Base-by-base conservation (phyloP, 2,797 vertebrate genomes). In the Melanogrammus aeglefinus region DNA sequence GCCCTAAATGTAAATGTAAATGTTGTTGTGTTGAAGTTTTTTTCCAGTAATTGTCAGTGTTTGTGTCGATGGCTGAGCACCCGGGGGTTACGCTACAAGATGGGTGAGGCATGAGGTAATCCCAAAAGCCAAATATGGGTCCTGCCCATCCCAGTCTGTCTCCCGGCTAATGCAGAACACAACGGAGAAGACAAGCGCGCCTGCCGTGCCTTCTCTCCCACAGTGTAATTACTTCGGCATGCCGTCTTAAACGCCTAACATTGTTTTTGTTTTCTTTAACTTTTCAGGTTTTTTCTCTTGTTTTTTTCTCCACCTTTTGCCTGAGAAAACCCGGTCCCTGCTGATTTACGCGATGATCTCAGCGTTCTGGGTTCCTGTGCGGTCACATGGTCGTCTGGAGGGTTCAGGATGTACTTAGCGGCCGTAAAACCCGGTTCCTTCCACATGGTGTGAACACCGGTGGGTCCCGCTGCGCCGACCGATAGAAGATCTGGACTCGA, bases 71-170 rank as follows among this genome's bases (percentile, higher is more conserved):
- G 83, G 79, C 82, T 82, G 86, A 77, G 83, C 85, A 84, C 82
- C 77, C 75, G 77, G 51, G 72, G 73, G 75, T 73, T 66, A 81
- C 73, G 83, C 78, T 85, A 76, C 77, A 81, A 63, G 88, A 81
- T 83, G 77, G 35, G 84, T 87, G 35, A 36, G 82, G 78, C 81
- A 82, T 88, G 85, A 94, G 84, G 88, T 93, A 90, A 94, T 92
- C 88, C 79, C 36, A 82, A 71, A 87, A 88, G 84, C 81, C 79
- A 77, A 89, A 86, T 88, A 86, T 78, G 77, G 75, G 80, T 12
- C 27, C 80, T 80, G 85, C 80, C 83, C 84, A 79, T 81, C 88
- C 81, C 81, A 82, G 82, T 88, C 84, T 83, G 82, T 86, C 87
- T 89, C 79, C 51, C 75, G 39, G 21, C 82, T 81, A 47, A 69